Conservation (phyloP, 2,888 invertebrate genomes). For the Cotesia congregata region DNA sequence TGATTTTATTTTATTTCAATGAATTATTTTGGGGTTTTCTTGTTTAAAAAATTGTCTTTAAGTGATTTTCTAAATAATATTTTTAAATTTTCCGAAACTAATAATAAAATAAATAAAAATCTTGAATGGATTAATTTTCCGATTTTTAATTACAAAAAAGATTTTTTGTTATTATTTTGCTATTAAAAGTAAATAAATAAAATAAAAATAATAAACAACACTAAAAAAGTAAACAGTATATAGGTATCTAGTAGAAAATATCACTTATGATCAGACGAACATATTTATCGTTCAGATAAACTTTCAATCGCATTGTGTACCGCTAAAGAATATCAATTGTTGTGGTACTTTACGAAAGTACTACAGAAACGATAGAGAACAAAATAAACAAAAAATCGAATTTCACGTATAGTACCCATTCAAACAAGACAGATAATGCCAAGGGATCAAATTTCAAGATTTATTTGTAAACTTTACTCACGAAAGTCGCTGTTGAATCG, state of each 20-base stretch:
- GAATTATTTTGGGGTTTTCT: too few species aligned
- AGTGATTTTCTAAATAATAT: too few species aligned
- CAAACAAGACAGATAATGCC: conserved; percentile 51
- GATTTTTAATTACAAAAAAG: too few species aligned
- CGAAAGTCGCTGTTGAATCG: conserved; percentile 35
- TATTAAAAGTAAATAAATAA: too few species aligned
- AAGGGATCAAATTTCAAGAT: conserved; percentile 51
- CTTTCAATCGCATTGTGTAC: neutral
- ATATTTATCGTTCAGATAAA: neutral
- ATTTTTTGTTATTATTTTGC: too few species aligned
- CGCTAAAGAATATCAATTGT: neutral
- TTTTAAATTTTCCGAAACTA: too few species aligned
- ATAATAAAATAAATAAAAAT: too few species aligned
- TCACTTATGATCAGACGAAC: neutral
- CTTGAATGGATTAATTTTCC: too few species aligned
- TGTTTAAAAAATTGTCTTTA: too few species aligned
- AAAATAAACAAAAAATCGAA: conserved; percentile 9
- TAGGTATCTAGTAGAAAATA: neutral
- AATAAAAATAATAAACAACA: too few species aligned
- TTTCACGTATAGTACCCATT: conserved; percentile 3
- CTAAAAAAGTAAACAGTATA: neutral
- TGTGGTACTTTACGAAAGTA: neutral
- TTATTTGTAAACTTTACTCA: conserved; percentile 58
- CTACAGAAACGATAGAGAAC: conserved; percentile 11
- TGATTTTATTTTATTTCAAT: too few species aligned